These are phyloP conservation scores for Drosophila virilis DNA, from an alignment of 1,140 invertebrate genomes.

Conservation along the genomic window DNA sequence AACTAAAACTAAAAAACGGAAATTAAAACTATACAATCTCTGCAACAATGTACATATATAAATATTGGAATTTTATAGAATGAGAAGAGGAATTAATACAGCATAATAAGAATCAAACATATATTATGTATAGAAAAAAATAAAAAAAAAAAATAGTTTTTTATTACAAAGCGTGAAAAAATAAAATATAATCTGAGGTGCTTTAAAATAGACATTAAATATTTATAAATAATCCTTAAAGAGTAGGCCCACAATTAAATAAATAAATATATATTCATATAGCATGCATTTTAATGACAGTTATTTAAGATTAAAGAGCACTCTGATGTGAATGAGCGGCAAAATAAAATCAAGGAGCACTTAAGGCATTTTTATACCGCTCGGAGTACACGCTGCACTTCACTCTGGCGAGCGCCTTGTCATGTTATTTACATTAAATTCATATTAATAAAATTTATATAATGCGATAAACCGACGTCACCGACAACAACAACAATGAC, in stretches of 20 bases:
- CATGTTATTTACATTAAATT: constrained; percentile 49
- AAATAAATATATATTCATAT: neutral
- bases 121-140: too few species aligned
- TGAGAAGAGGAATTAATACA: too few species aligned
- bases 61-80: too few species aligned
- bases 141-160: too few species aligned
- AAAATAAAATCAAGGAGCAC: constrained; percentile 36
- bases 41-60: too few species aligned
- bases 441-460: constrained; percentile 55
- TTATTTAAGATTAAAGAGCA: constrained; percentile 14
- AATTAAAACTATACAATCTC: too few species aligned
- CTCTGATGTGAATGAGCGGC: constrained; percentile 3
- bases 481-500: constrained; percentile 30
- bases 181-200: too few species aligned
- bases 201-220: too few species aligned
- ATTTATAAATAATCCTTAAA: too few species aligned
- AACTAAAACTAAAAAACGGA: too few species aligned
- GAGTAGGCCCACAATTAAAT: neutral
- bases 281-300: constrained; percentile 11
- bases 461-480: constrained; percentile 41
- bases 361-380: constrained; percentile 31
- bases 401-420: constrained; percentile 26
- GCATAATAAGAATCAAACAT: too few species aligned
- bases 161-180: too few species aligned
- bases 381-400: constrained; percentile 21